These are phyloP conservation scores for Smithornis capensis DNA, from an alignment of 2,113 vertebrate species.

Conservation along the genomic window DNA sequence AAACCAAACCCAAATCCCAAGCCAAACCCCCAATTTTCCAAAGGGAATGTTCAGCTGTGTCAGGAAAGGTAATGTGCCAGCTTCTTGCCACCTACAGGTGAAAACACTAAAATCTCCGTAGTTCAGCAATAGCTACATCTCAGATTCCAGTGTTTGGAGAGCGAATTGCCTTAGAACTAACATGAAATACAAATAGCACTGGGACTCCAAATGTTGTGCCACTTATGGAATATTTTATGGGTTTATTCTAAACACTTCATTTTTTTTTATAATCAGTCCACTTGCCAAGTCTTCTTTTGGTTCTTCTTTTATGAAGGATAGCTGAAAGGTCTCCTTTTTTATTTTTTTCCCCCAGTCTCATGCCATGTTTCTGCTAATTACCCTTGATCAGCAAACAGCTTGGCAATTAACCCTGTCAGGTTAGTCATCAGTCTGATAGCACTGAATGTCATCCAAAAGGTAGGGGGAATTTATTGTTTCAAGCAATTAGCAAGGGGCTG, in stretches of 20 bases:
- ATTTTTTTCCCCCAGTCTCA: neutral
- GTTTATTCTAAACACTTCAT: neutral
- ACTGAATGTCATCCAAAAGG: neutral
- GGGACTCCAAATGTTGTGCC: neutral
- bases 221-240: neutral
- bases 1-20: too few relatives aligned
- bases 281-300: neutral
- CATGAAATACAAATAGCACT: neutral
- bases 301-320: neutral
- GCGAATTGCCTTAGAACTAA: neutral
- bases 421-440: neutral
- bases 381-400: neutral
- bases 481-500: constrained; percentile 21
- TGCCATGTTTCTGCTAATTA: neutral
- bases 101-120: neutral
- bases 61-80: neutral
- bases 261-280: neutral
- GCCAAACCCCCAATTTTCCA: neutral
- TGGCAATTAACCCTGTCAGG: neutral
- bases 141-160: neutral
- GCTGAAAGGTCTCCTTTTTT: neutral
- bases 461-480: neutral
- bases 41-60: neutral
- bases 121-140: neutral
- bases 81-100: neutral